phyloP scores from a whole-genome alignment of 1,140 invertebrate species.

The Aphis gossypii region DNA sequence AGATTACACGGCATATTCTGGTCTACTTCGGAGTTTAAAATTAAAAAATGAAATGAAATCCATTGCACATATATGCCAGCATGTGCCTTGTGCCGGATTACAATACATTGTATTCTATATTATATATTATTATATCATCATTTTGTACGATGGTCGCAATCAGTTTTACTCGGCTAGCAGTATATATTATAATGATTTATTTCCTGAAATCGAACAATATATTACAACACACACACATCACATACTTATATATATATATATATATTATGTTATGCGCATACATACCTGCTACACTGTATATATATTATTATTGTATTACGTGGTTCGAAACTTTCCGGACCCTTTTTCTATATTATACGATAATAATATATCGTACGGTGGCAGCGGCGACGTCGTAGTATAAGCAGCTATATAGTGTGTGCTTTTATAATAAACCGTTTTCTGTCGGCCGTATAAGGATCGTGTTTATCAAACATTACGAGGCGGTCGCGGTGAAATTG shows the following conservation, averaged over 20 bases:
- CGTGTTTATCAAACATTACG: conserved; percentile 57
- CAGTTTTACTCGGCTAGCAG: neutral
- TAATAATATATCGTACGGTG: neutral
- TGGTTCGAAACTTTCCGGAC: neutral
- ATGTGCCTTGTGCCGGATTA: neutral
- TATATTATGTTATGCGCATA: neutral
- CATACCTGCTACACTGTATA: too few species aligned
- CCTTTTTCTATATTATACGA: neutral
- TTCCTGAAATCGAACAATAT: neutral
- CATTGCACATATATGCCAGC: neutral
- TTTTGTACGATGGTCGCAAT: neutral
- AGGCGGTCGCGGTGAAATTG: conserved; percentile 40
- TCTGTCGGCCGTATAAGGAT: conserved; percentile 29
- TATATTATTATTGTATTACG: too few species aligned
- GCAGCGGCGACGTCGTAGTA: neutral
- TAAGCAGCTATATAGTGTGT: neutral
- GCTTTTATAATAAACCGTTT: conserved; percentile 55
- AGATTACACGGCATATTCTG: neutral
- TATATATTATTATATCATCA: neutral
- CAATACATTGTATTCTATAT: neutral
- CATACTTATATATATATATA: neutral
- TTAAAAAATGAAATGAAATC: neutral
- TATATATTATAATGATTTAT: conserved; percentile 11
- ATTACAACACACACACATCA: neutral
- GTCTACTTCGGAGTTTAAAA: neutral